Percentiles rank a stretch among this genome's conserved stretches.
phyloP scores from a whole-genome alignment of 2,113 vertebrate genomes.

The Uria aalge region DNA sequence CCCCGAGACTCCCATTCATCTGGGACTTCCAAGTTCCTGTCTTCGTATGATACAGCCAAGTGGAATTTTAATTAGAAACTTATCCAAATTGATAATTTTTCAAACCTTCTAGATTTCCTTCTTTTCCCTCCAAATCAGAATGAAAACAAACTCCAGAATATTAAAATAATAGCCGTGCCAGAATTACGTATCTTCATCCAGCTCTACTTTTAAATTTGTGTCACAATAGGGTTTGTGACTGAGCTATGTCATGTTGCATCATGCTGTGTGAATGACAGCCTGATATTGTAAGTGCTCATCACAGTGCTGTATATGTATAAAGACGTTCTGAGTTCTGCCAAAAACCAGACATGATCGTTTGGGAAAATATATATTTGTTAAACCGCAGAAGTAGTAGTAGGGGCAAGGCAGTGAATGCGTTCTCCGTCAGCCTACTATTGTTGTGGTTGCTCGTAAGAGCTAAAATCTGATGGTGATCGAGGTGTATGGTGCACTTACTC shows the following conservation, averaged over 20 bases:
- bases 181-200: neutral
- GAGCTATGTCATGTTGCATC: slow-evolving; percentile 34
- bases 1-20: neutral
- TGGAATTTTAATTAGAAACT: slow-evolving; percentile 21
- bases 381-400: neutral
- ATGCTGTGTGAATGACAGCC: slow-evolving; percentile 21
- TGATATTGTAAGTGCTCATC: neutral
- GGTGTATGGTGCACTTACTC: neutral
- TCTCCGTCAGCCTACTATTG: neutral
- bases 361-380: neutral
- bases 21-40: slow-evolving; percentile 23
- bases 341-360: neutral
- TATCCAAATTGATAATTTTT: slow-evolving; percentile 39
- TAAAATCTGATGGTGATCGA: neutral
- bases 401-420: neutral
- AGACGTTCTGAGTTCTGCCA: neutral
- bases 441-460: neutral
- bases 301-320: neutral
- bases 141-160: slow-evolving; percentile 44
- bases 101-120: slow-evolving; percentile 24
- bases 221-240: slow-evolving; percentile 8
- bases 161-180: neutral
- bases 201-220: neutral
- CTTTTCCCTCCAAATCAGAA: slow-evolving; percentile 26
- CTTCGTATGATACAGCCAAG: neutral